Conservation (phyloP, 2,797 vertebrate genomes). For the Crocodylus rhombifer region DNA sequence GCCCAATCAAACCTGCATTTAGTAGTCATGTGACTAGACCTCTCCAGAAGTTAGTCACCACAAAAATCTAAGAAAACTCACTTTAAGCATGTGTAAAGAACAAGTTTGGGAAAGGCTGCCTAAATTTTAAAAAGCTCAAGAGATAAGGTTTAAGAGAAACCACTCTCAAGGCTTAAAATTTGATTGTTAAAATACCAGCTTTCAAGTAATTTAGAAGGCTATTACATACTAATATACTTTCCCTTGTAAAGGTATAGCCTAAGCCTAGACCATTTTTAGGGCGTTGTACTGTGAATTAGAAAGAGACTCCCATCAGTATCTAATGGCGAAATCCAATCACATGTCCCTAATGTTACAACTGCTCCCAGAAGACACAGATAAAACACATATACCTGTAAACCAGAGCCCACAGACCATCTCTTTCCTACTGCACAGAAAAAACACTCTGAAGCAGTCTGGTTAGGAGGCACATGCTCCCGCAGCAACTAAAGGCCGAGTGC, state of each 20-base stretch:
- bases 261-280: not conserved
- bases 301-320: not conserved
- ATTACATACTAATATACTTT: not conserved
- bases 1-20: not conserved
- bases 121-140: not conserved
- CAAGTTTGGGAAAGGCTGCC: not conserved
- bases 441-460: not conserved
- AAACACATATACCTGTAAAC: not conserved
- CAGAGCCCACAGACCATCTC: not conserved
- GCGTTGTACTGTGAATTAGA: not conserved
- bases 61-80: not conserved
- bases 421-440: not conserved
- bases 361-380: not conserved
- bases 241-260: not conserved
- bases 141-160: not conserved
- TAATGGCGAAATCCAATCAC: not conserved
- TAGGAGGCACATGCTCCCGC: accelerated
- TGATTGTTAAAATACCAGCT: not conserved
- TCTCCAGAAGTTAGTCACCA: not conserved
- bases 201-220: not conserved
- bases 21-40: not conserved
- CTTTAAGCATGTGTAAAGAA: not conserved
- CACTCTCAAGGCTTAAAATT: not conserved
- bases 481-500: not conserved
- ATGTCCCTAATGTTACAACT: not conserved